Evolutionary conservation across 2,888 invertebrate species (phyloP), one percentile per base, ranked within the genome.

Genomic region (Cephus runcator): DNA sequence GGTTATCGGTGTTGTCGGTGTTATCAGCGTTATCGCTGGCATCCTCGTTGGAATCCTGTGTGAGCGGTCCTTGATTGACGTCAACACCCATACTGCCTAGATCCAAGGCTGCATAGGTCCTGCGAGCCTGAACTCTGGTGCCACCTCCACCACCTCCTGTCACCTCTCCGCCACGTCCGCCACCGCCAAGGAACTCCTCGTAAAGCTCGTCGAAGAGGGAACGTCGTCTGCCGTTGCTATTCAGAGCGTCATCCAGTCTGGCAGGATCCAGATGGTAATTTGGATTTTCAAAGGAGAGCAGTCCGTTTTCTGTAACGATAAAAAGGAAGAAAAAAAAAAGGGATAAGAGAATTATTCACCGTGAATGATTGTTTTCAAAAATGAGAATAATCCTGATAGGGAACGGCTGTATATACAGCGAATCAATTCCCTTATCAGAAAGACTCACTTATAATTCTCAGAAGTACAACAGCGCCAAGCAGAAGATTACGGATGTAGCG

Each of bases 261-360:
- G 95, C 94, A 79, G 96, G 95, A 90, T 95, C 95, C 93, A 96
- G 92, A 89, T 96, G 96, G 92, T 97, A 97, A 93, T 97, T 97
- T 35, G 97, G 97, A 92, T 97, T 97, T 93, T 97, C 96, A 93
- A 97, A 97, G 88, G 97, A 97, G 90, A 97, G 93, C 83, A 97
- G 95, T 91, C 97, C 97, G 94, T 97, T 97, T 93, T 97, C 97
- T 97, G 94, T 73, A 93, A 93, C 90, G 90, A 92, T 91, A 40
- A 68, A 77, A 69, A 78, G 31, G 79, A 15, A 12, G 75, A 73
- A 56, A 73, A 80, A 73, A 69, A 77, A 31, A 1, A 0, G 12
- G 12, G 35, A 36, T 12, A 74, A 76, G n/a, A 40, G 73, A 4
- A 75, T 75, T 34, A 30, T 12, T 40, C n/a, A 40, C 35, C 3